Conservation (phyloP, 2,888 invertebrate genomes). For the Tricholauxania praeusta region DNA sequence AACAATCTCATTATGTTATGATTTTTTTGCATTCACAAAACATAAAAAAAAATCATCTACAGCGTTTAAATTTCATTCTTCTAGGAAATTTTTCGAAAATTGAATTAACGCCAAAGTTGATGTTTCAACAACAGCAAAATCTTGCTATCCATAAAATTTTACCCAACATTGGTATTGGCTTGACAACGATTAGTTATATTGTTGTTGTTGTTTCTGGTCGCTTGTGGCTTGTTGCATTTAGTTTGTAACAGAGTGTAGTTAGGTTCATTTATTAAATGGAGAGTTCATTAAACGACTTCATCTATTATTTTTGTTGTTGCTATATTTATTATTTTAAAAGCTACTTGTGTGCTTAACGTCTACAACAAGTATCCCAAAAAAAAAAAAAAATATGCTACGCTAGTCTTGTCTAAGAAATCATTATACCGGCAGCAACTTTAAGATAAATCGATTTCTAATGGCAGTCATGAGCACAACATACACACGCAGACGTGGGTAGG, state of each 20-base stretch:
- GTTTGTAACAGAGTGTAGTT: not conserved
- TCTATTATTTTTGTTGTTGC: slow-evolving; percentile 1
- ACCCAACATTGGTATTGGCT: not conserved
- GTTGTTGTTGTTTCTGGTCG: slow-evolving; percentile 8
- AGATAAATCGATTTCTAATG: slow-evolving; percentile 66
- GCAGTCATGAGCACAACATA: slow-evolving; percentile 39
- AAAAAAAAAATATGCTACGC: not conserved
- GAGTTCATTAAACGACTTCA: slow-evolving; percentile 24
- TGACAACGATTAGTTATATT: slow-evolving; percentile 37
- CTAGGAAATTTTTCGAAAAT: no score
- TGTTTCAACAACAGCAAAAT: no score
- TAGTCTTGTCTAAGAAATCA: not conserved
- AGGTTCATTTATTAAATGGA: not conserved
- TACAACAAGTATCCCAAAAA: not conserved
- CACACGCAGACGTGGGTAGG: not conserved
- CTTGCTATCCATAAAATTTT: not conserved
- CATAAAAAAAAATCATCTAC: no score
- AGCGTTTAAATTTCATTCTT: no score
- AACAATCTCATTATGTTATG: no score
- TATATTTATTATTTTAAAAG: not conserved
- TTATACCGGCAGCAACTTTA: slow-evolving; percentile 36
- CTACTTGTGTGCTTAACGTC: no score
- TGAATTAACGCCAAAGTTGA: not conserved
- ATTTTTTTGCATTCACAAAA: no score
- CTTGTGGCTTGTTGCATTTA: not conserved